Percentiles rank a stretch among this genome's conserved stretches.
Evolutionary conservation across 2,113 vertebrate genomes (phyloP).

Genomic region (Petrocephalus zakoni): DNA sequence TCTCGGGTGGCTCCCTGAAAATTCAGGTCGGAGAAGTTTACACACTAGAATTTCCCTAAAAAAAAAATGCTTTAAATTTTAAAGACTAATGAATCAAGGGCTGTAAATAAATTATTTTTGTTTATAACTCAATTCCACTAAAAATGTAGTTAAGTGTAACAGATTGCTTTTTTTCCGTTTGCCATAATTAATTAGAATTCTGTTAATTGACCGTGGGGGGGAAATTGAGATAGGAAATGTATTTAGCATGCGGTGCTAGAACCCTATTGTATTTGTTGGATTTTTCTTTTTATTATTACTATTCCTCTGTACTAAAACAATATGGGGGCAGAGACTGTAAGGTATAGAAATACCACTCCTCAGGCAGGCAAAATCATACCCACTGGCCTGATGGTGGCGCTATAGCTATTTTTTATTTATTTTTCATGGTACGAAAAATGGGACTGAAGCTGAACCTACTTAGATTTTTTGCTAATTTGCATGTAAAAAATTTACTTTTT

Average conservation of each 20-base stretch:
- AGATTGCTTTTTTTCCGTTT: background rate
- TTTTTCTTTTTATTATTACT: background rate
- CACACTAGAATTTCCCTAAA: background rate
- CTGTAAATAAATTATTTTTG: background rate
- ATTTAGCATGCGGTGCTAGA: background rate
- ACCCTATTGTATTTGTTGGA: background rate
- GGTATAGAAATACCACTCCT: background rate
- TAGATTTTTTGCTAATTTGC: background rate
- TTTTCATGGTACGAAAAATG: background rate
- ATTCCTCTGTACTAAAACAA: background rate
- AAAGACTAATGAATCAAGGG: constrained; percentile 14
- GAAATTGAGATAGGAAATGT: background rate
- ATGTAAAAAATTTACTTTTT: background rate
- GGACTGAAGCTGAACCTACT: background rate
- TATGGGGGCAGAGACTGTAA: background rate
- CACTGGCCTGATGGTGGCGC: background rate
- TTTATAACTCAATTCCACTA: background rate
- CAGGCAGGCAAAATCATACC: background rate
- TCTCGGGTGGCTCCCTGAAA: background rate
- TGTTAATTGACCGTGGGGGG: constrained; percentile 55
- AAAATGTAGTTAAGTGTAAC: background rate
- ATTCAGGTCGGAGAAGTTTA: background rate
- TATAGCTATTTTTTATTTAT: background rate
- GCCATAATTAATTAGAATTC: background rate
- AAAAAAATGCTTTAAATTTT: constrained; percentile 8